These are phyloP conservation scores for Macrophya annulata DNA, from an alignment of 2,888 invertebrate species.

Conservation along the genomic window DNA sequence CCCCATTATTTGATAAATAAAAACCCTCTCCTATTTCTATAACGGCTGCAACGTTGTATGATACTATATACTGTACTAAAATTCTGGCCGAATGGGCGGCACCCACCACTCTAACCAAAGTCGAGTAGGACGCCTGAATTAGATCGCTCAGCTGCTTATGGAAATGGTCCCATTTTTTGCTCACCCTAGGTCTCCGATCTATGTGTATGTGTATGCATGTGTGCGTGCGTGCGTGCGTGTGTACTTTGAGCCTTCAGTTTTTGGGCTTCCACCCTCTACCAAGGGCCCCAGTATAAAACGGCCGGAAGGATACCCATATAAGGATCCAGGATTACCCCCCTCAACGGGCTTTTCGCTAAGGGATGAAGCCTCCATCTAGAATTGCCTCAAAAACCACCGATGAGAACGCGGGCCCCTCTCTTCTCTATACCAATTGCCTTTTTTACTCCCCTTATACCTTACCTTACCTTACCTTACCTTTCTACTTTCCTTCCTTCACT, in stretches of 20 bases:
- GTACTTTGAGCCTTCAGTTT: conserved; percentile 10
- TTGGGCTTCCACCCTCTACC: conserved; percentile 2
- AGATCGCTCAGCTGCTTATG: conserved; percentile 54
- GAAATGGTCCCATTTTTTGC: conserved; percentile 52
- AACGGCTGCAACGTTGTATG: background rate
- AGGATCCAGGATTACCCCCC: conserved; percentile 68
- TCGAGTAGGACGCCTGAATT: conserved; percentile 54
- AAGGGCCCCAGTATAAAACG: conserved; percentile 17
- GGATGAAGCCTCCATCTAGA: conserved; percentile 66
- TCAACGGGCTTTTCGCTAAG: conserved; percentile 59
- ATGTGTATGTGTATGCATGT: background rate
- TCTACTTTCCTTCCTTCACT: too few species aligned
- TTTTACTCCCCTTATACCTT: conserved; percentile 57
- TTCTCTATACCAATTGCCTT: conserved; percentile 65
- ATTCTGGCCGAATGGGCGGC: background rate
- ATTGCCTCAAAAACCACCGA: conserved; percentile 69
- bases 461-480: conserved; percentile 5
- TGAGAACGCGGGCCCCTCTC: conserved; percentile 60
- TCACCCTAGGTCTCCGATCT: background rate
- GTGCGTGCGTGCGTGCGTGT: background rate
- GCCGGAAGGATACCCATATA: conserved; percentile 57
- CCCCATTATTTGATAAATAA: conserved; percentile 2
- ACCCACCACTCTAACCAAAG: conserved; percentile 39
- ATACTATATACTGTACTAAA: background rate
- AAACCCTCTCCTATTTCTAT: conserved; percentile 1